A percentile compares a stretch with the other conserved stretches of the same genome.
These are phyloP conservation scores for Hylia prasina DNA, from an alignment of 2,113 vertebrate species.

Conservation along the genomic window DNA sequence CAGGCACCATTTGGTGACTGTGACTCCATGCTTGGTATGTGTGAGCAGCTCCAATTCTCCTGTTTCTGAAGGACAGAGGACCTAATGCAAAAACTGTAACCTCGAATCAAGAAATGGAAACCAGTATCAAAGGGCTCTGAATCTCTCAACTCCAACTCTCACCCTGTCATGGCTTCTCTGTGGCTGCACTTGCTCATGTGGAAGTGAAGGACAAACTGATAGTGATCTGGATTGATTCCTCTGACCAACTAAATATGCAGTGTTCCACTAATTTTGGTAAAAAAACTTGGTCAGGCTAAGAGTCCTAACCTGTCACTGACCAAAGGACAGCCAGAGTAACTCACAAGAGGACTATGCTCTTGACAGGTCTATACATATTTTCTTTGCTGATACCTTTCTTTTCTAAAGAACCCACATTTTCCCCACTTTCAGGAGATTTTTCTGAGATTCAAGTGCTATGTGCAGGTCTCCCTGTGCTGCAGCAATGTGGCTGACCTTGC, in stretches of 20 bases:
- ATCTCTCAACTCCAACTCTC: neutral
- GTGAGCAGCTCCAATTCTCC: neutral
- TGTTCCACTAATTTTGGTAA: neutral
- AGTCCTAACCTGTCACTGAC: neutral
- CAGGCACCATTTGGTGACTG: neutral
- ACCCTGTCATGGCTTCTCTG: fast-evolving
- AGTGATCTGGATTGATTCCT: neutral
- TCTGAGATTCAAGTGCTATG: fast-evolving
- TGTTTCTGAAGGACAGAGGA: neutral
- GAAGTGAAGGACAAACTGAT: neutral
- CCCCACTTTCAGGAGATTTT: neutral
- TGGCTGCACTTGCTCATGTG: neutral
- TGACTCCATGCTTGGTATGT: fast-evolving
- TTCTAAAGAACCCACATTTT: neutral
- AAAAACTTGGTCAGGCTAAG: neutral
- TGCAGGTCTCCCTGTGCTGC: neutral
- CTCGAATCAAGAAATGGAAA: neutral
- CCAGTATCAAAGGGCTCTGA: neutral
- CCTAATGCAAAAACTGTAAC: fast-evolving
- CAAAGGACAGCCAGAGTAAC: neutral
- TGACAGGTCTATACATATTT: neutral
- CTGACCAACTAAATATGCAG: neutral
- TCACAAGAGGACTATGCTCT: neutral
- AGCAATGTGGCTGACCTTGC: neutral
- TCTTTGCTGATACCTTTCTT: neutral